A percentile compares a stretch with the other conserved stretches of the same genome.
These are phyloP conservation scores for Diarsia dahlii DNA, from an alignment of 2,888 invertebrate genomes.

Conservation along the genomic window DNA sequence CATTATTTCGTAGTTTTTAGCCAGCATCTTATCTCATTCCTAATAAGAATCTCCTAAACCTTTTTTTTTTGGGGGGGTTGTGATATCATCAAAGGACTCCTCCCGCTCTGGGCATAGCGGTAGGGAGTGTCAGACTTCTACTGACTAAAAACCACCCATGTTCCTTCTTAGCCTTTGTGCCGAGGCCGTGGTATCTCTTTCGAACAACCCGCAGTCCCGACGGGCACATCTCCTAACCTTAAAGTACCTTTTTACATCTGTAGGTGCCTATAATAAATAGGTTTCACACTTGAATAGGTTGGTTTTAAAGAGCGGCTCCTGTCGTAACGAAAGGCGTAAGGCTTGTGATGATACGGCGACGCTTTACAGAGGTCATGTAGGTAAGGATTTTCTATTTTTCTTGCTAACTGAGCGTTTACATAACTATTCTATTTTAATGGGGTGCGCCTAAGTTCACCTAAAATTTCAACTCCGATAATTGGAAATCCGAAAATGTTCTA, in stretches of 20 bases:
- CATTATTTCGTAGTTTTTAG: background rate
- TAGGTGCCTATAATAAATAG: background rate
- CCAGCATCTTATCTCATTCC: background rate
- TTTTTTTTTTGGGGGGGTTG: no score
- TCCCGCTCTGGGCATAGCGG: no score
- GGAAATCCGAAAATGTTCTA: no score
- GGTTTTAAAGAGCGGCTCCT: background rate
- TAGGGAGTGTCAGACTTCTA: no score
- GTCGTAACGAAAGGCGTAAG: background rate
- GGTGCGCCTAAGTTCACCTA: no score
- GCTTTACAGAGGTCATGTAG: background rate
- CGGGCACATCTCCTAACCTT: no score
- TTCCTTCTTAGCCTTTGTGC: no score
- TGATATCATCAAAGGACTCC: no score
- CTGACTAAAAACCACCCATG: no score
- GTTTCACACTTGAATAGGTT: background rate
- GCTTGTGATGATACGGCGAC: background rate
- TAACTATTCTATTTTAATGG: background rate
- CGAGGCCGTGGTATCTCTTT: no score
- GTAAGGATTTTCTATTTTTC: background rate
- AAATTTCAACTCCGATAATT: no score
- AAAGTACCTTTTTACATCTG: background rate
- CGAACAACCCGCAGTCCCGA: no score
- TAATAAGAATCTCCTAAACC: background rate
- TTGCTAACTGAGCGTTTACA: background rate